phyloP scores from a whole-genome alignment of 2,113 vertebrate species.

The Oenanthe melanoleuca region DNA sequence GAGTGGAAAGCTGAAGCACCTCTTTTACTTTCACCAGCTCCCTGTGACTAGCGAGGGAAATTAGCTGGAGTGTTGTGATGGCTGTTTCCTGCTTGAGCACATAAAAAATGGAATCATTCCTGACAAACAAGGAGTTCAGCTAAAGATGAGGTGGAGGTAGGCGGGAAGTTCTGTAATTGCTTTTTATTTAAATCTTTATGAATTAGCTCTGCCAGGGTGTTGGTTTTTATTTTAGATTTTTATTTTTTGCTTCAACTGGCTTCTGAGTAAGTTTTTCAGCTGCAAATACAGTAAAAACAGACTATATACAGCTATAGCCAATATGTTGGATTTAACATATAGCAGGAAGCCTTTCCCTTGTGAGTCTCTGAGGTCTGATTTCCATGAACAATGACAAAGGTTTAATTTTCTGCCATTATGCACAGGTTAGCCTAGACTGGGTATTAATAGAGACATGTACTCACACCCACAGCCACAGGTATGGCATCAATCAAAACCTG shows the following conservation, averaged over 20 bases:
- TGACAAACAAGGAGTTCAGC: conserved; percentile 49
- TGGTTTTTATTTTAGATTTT: background rate
- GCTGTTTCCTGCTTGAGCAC: conserved; percentile 54
- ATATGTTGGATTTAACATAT: background rate
- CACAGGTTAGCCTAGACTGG: conserved; percentile 66
- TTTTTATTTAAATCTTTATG: conserved; percentile 64
- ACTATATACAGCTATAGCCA: background rate
- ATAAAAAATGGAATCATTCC: conserved; percentile 25
- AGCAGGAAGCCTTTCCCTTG: background rate
- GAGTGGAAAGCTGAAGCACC: background rate
- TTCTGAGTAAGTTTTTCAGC: conserved; percentile 37
- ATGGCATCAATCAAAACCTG: conserved; percentile 36
- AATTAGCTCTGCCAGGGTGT: conserved; percentile 49
- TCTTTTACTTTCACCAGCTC: background rate
- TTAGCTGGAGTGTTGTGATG: conserved; percentile 43
- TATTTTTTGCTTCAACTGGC: conserved; percentile 20
- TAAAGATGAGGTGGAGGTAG: conserved; percentile 53
- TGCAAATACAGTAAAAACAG: conserved; percentile 18
- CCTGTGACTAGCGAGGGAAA: background rate
- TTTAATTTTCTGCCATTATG: conserved; percentile 55
- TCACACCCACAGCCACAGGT: conserved; percentile 47
- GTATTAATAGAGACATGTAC: conserved; percentile 44
- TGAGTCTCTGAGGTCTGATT: background rate
- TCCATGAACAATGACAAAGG: background rate
- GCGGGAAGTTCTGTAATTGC: conserved; percentile 59